Evolutionary conservation across 2,888 invertebrate species (phyloP), one percentile per base, ranked within the genome.

Genomic region (Archips xylosteana): DNA sequence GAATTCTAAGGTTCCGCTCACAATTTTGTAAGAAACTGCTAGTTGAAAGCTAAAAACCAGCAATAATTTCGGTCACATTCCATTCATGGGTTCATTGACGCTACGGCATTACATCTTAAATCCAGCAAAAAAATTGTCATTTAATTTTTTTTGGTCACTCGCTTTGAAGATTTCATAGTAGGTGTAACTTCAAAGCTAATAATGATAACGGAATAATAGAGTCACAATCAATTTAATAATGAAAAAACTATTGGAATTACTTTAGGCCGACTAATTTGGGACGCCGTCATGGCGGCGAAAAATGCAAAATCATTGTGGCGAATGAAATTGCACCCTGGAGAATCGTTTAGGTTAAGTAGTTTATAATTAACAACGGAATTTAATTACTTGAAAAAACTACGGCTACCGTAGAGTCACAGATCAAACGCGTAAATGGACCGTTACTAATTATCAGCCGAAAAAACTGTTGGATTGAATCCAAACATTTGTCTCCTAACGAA

Each of bases 401-500:
- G 77, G 89, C 91, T 89, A 89, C 89, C 88, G 90, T 85, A 81
- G 81, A 86, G 83, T 87, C 83, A 84, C 82, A 88, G 82, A 85
- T 83, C 85, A 83, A 91, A 88, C 83, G 84, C 85, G 87, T 89
- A 89, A 90, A 89, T 86, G 87, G 83, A 88, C 90, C 92, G 89
- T 90, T 85, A 92, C 94, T 92, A 93, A 94, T 92, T 88, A 90
- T 83, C 77, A 62, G 70, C 75, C 78, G 78, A 87, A 92, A 93
- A 92, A 92, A 90, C 82, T 85, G 78, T 86, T 84, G 89, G 90
- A 94, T 92, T 94, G 94, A 94, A 93, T 93, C 87, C 89, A 92
- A 93, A 93, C 94, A 93, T 94, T 94, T 94, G 94, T 94, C 92
- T 94, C 92, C 82, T 94, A 94, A 94, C 94, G 93, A 93, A 93